Evolutionary conservation across 2,113 vertebrate genomes (phyloP).

Genomic region (Mungos mungo): DNA sequence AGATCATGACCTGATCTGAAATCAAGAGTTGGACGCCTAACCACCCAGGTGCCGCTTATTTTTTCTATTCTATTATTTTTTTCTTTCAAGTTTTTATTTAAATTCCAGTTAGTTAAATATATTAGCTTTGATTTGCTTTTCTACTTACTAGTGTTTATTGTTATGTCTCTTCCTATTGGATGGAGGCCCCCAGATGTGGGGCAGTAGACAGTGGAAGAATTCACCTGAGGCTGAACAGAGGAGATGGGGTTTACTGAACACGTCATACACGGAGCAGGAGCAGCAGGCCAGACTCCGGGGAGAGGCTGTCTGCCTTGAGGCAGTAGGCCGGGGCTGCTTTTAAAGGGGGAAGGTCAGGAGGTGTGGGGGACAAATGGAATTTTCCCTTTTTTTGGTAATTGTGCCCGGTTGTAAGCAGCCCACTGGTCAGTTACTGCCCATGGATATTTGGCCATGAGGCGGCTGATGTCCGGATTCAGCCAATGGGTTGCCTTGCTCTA

Average conservation of each 20-base stretch:
- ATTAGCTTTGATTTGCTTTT: constrained; percentile 8
- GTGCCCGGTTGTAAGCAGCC: not conserved
- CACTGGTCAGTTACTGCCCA: not conserved
- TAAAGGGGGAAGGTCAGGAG: not conserved
- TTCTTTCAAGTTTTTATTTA: too few relatives aligned
- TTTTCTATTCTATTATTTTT: too few relatives aligned
- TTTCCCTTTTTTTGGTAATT: not conserved
- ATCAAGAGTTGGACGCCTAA: too few relatives aligned
- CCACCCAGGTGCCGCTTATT: too few relatives aligned
- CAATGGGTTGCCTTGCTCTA: not conserved
- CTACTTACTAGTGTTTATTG: not conserved
- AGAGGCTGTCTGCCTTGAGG: not conserved
- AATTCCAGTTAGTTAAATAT: not conserved
- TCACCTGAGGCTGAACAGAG: not conserved
- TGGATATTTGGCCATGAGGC: not conserved
- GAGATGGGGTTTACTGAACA: not conserved
- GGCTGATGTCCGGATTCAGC: not conserved
- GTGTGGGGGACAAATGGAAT: not conserved
- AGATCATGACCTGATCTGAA: too few relatives aligned
- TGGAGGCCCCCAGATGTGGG: not conserved
- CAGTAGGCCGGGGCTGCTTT: not conserved
- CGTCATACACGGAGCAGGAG: not conserved
- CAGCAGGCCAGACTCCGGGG: not conserved
- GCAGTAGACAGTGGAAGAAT: not conserved
- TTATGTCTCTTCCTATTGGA: not conserved